Evolutionary conservation across 2,888 invertebrate species (phyloP).

Genomic region (Leuctra nigra): DNA sequence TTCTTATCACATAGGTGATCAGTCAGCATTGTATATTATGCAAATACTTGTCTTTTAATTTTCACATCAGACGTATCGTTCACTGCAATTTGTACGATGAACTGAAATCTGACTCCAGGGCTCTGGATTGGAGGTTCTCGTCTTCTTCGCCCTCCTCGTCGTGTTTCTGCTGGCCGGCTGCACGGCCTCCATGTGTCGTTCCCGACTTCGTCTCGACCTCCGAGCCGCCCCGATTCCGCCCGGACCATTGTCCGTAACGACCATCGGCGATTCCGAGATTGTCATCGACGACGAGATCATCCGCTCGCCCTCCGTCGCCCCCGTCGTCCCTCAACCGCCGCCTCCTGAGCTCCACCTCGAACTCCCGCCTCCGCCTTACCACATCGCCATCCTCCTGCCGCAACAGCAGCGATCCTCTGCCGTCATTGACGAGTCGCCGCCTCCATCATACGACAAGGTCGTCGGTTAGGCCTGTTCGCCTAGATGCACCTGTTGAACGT

Average conservation of each 20-base stretch:
- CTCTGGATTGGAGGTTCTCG: constrained; percentile 52
- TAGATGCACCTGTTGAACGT: constrained; percentile 4
- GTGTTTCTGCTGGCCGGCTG: constrained; percentile 57
- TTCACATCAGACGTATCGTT: background rate
- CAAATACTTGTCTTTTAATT: background rate
- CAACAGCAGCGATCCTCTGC: constrained; percentile 36
- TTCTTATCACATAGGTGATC: background rate
- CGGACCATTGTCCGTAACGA: background rate
- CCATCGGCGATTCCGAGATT: constrained; percentile 12
- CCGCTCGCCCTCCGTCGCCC: constrained; percentile 20
- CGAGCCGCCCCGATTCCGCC: constrained; percentile 38
- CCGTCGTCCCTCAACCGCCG: constrained; percentile 26
- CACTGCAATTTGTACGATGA: background rate
- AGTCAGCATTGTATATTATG: background rate
- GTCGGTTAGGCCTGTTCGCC: constrained; percentile 55
- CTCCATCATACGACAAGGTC: constrained; percentile 69
- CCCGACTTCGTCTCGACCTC: constrained; percentile 32
- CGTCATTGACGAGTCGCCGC: constrained; percentile 49
- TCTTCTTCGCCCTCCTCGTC: constrained; percentile 51
- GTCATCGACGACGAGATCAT: constrained; percentile 13
- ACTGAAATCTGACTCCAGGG: constrained; percentile 35
- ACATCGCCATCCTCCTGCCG: constrained; percentile 72
- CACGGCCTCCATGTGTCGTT: constrained; percentile 51
- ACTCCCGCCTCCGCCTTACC: constrained; percentile 72
- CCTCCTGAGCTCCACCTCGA: constrained; percentile 37